Evolutionary conservation across 1,140 invertebrate genomes (phyloP).

Genomic region (Brachionus plicatilis): DNA sequence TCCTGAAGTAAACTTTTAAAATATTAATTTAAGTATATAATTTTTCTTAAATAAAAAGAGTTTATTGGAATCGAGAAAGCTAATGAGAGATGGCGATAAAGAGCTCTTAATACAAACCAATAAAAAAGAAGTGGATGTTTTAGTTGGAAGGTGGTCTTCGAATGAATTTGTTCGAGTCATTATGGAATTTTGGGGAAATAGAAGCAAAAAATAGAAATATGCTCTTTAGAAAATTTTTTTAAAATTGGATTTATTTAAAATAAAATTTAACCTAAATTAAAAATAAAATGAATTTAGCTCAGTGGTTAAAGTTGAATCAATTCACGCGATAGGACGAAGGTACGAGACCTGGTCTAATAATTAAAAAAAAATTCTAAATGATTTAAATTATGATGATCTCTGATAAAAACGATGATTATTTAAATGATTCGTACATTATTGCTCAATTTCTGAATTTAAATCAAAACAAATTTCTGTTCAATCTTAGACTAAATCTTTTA

Average conservation of each 20-base stretch:
- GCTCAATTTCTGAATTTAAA: slow-evolving; percentile 40
- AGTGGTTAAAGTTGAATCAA: not conserved
- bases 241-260: not conserved
- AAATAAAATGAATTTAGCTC: not conserved
- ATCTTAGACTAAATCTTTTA: not conserved
- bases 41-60: slow-evolving; percentile 49
- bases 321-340: not conserved
- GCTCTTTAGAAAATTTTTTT: not conserved
- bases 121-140: slow-evolving; percentile 58
- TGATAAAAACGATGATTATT: not conserved
- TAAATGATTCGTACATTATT: slow-evolving; percentile 35
- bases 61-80: slow-evolving; percentile 59
- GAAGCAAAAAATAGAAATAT: slow-evolving; percentile 19
- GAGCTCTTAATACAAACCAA: slow-evolving; percentile 59
- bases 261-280: not conserved
- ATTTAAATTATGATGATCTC: slow-evolving; percentile 27
- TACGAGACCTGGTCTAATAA: not conserved
- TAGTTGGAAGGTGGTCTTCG: slow-evolving; percentile 63
- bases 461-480: not conserved
- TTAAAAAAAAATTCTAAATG: not conserved
- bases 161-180: slow-evolving; percentile 62
- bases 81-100: slow-evolving; percentile 56
- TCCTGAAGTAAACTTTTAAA: not conserved
- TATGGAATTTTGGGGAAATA: slow-evolving; percentile 43
- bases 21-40: not conserved